Evolutionary conservation across 2,113 vertebrate genomes (phyloP).

Genomic region (Callionymus lyra): DNA sequence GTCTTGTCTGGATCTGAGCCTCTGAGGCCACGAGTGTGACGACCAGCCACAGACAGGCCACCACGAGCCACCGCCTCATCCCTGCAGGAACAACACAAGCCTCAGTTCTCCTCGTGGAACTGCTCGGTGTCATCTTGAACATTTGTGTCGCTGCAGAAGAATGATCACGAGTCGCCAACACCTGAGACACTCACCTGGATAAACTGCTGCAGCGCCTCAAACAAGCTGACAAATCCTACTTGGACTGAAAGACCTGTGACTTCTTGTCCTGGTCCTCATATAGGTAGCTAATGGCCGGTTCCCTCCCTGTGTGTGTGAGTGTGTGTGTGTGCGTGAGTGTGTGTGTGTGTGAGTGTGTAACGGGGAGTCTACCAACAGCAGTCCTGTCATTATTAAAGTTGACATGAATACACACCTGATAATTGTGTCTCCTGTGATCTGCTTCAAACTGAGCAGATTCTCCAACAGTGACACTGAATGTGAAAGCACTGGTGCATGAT

Average conservation of each 20-base stretch:
- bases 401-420: constrained; percentile 36
- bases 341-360: constrained; percentile 31
- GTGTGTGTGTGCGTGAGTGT: constrained; percentile 9
- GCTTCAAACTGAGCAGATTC: too few relatives aligned
- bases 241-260: constrained; percentile 22
- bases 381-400: constrained; percentile 57
- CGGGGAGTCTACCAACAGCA: constrained; percentile 28
- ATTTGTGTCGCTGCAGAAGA: too few relatives aligned
- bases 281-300: constrained; percentile 42
- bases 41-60: constrained; percentile 45
- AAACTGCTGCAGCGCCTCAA: too few relatives aligned
- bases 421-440: constrained; percentile 21
- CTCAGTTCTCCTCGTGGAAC: neutral
- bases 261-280: constrained; percentile 37
- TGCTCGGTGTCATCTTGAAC: neutral
- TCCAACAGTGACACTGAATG: too few relatives aligned
- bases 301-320: constrained; percentile 1
- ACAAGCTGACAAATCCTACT: constrained; percentile 36
- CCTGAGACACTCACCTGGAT: too few relatives aligned
- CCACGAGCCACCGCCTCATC: constrained; percentile 68
- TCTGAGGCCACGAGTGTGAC: constrained; percentile 36
- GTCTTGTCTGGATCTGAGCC: constrained; percentile 24
- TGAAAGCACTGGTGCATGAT: too few relatives aligned
- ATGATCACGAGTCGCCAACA: too few relatives aligned
- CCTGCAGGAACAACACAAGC: constrained; percentile 25